These are phyloP conservation scores for Rhinopithecus roxellana DNA, from an alignment of 2,113 vertebrate genomes.

Conservation along the genomic window DNA sequence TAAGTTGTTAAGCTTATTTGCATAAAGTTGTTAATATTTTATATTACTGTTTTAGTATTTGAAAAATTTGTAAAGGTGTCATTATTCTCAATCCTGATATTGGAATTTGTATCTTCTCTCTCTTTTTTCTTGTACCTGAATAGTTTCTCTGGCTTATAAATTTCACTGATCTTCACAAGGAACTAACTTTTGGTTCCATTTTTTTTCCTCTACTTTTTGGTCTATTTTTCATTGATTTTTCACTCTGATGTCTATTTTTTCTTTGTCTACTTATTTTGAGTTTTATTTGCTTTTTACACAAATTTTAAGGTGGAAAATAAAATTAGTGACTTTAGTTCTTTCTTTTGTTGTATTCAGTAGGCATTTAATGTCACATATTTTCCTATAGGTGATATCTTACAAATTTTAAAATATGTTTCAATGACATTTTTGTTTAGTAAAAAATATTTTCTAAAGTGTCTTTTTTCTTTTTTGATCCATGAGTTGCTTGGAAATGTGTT, in stretches of 20 bases:
- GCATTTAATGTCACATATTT: background rate
- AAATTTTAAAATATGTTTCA: background rate
- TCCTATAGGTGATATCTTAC: background rate
- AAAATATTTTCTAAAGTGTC: background rate
- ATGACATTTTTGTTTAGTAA: background rate
- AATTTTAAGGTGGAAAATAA: background rate
- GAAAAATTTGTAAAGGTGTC: background rate
- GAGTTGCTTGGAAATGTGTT: background rate
- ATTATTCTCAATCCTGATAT: background rate
- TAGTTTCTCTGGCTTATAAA: background rate
- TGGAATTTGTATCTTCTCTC: background rate
- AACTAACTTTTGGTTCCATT: background rate
- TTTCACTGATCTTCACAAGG: background rate
- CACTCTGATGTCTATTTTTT: background rate
- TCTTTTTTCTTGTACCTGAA: background rate
- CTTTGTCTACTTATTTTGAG: background rate
- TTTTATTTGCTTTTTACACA: background rate
- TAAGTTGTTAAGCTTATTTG: background rate
- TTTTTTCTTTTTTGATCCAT: background rate
- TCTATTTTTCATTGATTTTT: background rate
- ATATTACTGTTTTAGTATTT: background rate
- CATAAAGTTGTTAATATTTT: background rate
- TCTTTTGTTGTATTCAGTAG: background rate
- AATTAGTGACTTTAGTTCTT: background rate
- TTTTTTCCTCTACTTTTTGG: background rate